Conservation (phyloP, 2,113 vertebrate genomes). For the Natator depressus region DNA sequence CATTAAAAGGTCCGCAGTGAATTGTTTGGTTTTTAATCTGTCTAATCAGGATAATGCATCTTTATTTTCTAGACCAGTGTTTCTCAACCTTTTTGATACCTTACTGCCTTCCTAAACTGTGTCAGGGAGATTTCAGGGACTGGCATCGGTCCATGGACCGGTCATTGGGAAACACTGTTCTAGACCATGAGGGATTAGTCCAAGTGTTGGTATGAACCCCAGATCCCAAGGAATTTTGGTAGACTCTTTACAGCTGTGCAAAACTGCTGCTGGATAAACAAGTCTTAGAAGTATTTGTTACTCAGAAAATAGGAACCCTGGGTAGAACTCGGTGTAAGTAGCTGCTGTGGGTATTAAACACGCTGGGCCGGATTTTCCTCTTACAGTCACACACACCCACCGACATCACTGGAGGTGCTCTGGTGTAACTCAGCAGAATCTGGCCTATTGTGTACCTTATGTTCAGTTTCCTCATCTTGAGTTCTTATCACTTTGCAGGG, state of each 20-base stretch:
- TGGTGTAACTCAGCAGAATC: background rate
- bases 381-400: background rate
- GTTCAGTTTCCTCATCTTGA: background rate
- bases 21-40: background rate
- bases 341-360: background rate
- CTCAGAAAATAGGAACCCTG: background rate
- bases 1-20: background rate
- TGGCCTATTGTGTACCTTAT: background rate
- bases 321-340: background rate
- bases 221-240: background rate
- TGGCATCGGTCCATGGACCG: fast-evolving
- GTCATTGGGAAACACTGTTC: background rate
- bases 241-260: fast-evolving
- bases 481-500: background rate
- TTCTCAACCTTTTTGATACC: background rate
- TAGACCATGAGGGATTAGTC: background rate
- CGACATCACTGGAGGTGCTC: fast-evolving
- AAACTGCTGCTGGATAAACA: background rate
- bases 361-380: background rate
- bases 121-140: background rate
- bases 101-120: background rate
- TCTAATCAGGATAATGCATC: background rate
- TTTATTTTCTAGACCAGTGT: background rate
- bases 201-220: background rate
- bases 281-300: background rate